Base-by-base conservation (phyloP, 2,888 invertebrate genomes). In the Palloptera scutellata region DNA sequence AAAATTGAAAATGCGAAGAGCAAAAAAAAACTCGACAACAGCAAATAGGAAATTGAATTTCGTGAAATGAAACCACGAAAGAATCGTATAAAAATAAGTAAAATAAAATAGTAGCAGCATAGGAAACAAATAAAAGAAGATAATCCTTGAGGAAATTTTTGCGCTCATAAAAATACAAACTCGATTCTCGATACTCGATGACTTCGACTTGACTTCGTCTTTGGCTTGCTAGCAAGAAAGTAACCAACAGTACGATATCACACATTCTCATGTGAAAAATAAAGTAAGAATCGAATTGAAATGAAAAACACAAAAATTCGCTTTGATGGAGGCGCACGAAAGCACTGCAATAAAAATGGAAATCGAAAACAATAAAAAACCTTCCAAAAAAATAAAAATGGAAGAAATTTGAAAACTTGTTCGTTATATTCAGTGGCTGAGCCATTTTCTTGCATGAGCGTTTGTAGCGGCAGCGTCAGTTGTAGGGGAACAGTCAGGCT, bases 341-440 rank as follows among this genome's bases (percentile, higher is more conserved):
- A 58, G 57, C 30, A 63, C 59, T 63, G 73, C 68, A 68, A 71
- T 71, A 71, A 73, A 80, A 79, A 80, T 79, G 80, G 77, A 79
- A 79, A 79, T 79, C 79, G 79, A 79, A 80, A 79, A 80, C 79
- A 78, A 79, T 80, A 79, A 80, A 80, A 78, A 69, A 69, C 48
- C 30, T 30, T 6, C 30, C 30, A 6, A 30, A 30, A 30, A 30
- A 30, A 53, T 42, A 63, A 54, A 40, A 58, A 41, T 1, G 51
- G 6, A 48, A 48, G 6, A 48, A 48, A 48, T 48, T n/a, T n/a
- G 62, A 48, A 70, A 66, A 70, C 61, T 62, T 70, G 67, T 48
- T 52, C 67, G 20, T 42, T 64, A 57, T 42, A 19, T 13, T n/a
- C 58, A 19, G 48, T 67, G 51, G 12, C 20, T 19, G 43, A 41